phyloP scores from a whole-genome alignment of 2,113 vertebrate genomes.

The Antigone vipio region DNA sequence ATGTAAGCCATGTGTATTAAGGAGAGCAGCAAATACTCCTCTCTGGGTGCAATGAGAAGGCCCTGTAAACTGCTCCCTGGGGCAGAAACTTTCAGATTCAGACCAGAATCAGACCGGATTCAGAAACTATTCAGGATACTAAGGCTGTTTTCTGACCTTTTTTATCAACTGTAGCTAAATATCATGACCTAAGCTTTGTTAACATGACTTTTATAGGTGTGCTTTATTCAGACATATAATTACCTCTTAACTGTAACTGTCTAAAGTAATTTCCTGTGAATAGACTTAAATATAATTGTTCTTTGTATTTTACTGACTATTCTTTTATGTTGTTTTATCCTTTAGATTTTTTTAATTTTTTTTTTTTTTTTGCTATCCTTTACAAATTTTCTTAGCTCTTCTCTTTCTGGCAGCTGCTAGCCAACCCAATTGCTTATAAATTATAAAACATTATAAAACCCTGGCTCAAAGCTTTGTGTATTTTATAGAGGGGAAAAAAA shows the following conservation, averaged over 20 bases:
- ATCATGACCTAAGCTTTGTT: background rate
- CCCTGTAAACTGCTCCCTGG: background rate
- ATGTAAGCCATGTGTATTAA: background rate
- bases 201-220: background rate
- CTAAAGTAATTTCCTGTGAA: background rate
- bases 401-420: background rate
- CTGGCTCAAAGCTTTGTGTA: background rate
- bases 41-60: background rate
- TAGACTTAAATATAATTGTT: background rate
- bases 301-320: background rate
- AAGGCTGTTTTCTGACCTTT: background rate
- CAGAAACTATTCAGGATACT: background rate
- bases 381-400: background rate
- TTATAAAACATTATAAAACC: background rate
- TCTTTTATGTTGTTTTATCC: background rate
- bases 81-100: background rate
- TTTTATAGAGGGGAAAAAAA: background rate
- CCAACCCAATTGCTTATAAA: background rate
- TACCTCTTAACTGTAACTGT: background rate
- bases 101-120: background rate
- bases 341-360: background rate
- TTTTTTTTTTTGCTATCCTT: background rate
- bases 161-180: background rate
- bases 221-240: background rate
- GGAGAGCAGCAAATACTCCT: background rate